Conservation (phyloP, 2,113 vertebrate species). For the Anser cygnoides region DNA sequence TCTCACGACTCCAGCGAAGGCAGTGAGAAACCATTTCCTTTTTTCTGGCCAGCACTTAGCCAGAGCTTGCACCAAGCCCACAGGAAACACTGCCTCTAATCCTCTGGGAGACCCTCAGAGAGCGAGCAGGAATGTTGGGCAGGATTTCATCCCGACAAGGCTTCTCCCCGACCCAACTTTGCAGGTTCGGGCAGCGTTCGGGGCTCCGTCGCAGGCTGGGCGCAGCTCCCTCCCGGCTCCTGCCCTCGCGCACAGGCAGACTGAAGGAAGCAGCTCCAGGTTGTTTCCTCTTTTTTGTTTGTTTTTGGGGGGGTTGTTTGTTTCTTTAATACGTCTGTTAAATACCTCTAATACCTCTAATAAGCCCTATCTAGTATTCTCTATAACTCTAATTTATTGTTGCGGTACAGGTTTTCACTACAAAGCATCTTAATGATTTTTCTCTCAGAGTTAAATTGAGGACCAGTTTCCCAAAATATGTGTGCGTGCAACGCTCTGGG, state of each 20-base stretch:
- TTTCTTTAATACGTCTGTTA: not conserved
- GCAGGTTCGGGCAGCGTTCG: not conserved
- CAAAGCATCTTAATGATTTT: not conserved
- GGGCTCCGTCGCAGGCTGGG: not conserved
- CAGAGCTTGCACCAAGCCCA: not conserved
- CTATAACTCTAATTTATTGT: fast-evolving
- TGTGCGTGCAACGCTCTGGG: not conserved
- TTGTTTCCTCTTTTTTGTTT: not conserved
- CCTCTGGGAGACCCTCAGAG: not conserved
- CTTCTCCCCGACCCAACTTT: not conserved
- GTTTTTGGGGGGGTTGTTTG: not conserved
- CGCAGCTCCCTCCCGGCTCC: not conserved
- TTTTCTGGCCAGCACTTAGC: not conserved
- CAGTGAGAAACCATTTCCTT: not conserved
- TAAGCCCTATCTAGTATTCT: not conserved
- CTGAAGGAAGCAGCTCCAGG: not conserved
- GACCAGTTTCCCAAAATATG: not conserved
- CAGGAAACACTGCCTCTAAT: not conserved
- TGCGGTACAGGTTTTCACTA: not conserved
- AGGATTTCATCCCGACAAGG: not conserved
- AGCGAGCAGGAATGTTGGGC: not conserved
- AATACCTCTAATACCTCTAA: no score
- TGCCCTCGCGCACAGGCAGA: not conserved
- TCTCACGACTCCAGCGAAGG: not conserved
- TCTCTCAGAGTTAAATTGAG: not conserved